Conservation (phyloP, 2,888 invertebrate genomes). For the Timandra comae region DNA sequence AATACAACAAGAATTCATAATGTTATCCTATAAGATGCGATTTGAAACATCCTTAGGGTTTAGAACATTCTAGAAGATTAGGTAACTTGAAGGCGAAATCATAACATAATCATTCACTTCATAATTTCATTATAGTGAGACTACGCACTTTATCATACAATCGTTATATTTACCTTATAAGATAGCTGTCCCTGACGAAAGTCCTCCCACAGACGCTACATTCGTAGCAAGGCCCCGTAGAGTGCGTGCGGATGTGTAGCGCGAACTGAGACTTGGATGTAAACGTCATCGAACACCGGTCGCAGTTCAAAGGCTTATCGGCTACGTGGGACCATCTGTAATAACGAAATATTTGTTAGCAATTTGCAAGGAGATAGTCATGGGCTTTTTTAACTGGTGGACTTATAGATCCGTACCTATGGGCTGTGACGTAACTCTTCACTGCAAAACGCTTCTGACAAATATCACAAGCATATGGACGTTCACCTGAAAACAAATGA, state of each 20-base stretch:
- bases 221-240: constrained; percentile 82
- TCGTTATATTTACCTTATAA: constrained; percentile 82
- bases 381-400: not conserved
- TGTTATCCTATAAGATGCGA: too few relatives aligned
- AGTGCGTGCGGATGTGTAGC: constrained; percentile 85
- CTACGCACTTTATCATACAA: too few relatives aligned
- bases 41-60: too few relatives aligned
- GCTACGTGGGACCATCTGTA: constrained; percentile 85
- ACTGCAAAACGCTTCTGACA: constrained; percentile 88
- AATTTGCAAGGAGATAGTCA: too few relatives aligned
- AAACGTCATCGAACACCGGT: constrained; percentile 83
- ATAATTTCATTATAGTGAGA: too few relatives aligned
- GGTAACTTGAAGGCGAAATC: too few relatives aligned
- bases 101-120: too few relatives aligned
- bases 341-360: too few relatives aligned
- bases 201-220: constrained; percentile 85
- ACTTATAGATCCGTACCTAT: constrained; percentile 66
- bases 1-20: too few relatives aligned
- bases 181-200: constrained; percentile 86
- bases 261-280: constrained; percentile 86
- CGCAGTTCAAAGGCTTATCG: constrained; percentile 84
- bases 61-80: too few relatives aligned
- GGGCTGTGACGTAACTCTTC: constrained; percentile 88
- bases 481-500: constrained; percentile 77
- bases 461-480: constrained; percentile 87